Evolutionary conservation across 2,888 invertebrate species (phyloP).

Genomic region (Cenopis cana): DNA sequence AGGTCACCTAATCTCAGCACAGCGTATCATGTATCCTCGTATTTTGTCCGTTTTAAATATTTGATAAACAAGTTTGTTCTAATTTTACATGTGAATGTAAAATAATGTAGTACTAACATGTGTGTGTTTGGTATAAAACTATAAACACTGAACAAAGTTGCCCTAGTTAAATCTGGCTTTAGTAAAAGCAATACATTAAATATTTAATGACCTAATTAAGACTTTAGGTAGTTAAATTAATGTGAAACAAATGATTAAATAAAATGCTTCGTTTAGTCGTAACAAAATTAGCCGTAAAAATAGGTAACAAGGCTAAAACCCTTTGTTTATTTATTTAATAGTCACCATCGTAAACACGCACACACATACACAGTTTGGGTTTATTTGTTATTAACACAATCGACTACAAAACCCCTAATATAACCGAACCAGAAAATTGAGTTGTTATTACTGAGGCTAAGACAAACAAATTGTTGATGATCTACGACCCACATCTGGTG

Average conservation of each 20-base stretch:
- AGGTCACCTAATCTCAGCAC: no score
- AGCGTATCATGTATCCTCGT: no score
- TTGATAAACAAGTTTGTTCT: no score
- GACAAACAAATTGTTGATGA: slow-evolving; percentile 69
- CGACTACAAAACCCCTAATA: slow-evolving; percentile 54
- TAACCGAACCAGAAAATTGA: slow-evolving; percentile 45
- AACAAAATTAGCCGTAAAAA: background rate
- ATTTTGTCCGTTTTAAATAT: no score
- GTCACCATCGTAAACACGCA: slow-evolving; percentile 41
- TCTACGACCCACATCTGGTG: slow-evolving; percentile 63
- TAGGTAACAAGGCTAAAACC: background rate
- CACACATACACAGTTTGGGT: slow-evolving; percentile 15
- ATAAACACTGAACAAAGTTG: no score
- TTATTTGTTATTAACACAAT: slow-evolving; percentile 62
- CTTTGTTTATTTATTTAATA: slow-evolving; percentile 35
- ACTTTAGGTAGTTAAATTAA: no score
- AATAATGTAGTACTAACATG: no score
- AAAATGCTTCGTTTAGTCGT: background rate
- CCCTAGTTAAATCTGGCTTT: no score
- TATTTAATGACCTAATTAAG: no score
- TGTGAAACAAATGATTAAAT: background rate
- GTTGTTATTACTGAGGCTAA: slow-evolving; percentile 65
- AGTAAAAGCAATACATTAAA: no score
- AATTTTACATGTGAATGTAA: no score
- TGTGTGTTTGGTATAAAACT: no score